Base-by-base conservation (phyloP, 2,113 vertebrate species). In the Caranx melampygus region DNA sequence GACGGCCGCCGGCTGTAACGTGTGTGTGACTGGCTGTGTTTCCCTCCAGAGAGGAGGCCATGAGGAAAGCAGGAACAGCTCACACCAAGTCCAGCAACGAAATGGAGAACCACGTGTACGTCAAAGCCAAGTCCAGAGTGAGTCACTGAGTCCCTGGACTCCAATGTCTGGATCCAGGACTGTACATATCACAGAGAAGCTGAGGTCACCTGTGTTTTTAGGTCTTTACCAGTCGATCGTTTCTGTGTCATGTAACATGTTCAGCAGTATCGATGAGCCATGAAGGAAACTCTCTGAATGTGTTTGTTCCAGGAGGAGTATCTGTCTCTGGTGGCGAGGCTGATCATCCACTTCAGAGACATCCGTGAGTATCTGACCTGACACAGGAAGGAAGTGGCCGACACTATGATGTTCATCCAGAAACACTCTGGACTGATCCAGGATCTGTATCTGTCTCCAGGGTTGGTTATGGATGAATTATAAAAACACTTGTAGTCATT, bases 291-390 rank as follows among this genome's bases (percentile, higher is more conserved):
- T 45, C 13, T 47, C 40, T 42, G 8, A 58, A 33, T 58, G 14
- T 33, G 15, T n/a, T 12, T 90, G 11, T 64, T 66, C 62, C 93
- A 99, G 98, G 98, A 99, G 66, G 98, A 99, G 79, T 99, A 99
- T 87, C 94, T 99, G 59, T 99, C 98, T 69, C 95, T 99, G 63
- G 98, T 99, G 91, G 98, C 98, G 59, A 94, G 98, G 49, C 96
- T 99, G 54, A 99, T 99, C 83, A 98, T 99, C 64, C 98, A 99
- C 92, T 99, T 99, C 85, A 95, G 98, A 94, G 98, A 99, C 88
- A 98, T 99, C 78, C 97, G 98, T 99, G 91, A 97, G 98, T 98
- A 91, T 59, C 15, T 1, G 16, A 21, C 21, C 57, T 58, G 35
- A 26, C 26, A 26, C 26, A 26, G 1, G 26, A 26, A 26, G 26